A percentile compares a stretch with the other conserved stretches of the same genome.
These are phyloP conservation scores for Ophthalmolycus amberensis DNA, from an alignment of 2,113 vertebrate genomes.

Conservation along the genomic window DNA sequence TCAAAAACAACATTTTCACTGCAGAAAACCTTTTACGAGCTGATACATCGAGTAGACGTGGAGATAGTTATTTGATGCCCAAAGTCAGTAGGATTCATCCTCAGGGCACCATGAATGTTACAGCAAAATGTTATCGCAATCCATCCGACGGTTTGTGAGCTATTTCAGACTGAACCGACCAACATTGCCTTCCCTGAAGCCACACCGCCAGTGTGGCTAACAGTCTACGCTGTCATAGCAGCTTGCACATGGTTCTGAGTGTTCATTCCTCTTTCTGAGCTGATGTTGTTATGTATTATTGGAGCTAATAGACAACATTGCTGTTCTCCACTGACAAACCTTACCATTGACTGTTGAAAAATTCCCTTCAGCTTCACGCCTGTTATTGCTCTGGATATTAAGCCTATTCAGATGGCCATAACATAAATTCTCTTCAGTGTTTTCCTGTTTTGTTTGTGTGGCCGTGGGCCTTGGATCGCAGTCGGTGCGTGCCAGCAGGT, in stretches of 20 bases:
- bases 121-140: too few species aligned
- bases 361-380: slow-evolving; percentile 14
- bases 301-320: not conserved
- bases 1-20: too few species aligned
- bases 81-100: not conserved
- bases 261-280: not conserved
- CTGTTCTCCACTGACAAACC: slow-evolving; percentile 1
- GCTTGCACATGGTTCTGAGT: not conserved
- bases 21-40: not conserved
- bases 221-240: not conserved
- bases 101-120: not conserved
- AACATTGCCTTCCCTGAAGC: not conserved
- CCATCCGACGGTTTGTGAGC: not conserved
- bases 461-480: slow-evolving; percentile 15
- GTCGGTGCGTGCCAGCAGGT: slow-evolving; percentile 21
- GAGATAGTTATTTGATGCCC: not conserved
- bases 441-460: slow-evolving; percentile 38
- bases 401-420: slow-evolving; percentile 23
- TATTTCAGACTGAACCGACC: not conserved
- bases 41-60: not conserved
- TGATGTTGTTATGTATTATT: not conserved
- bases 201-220: too few species aligned
- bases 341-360: not conserved
- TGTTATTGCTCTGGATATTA: slow-evolving; percentile 43
- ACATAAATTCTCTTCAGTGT: slow-evolving; percentile 27